These are phyloP conservation scores for Aphelinus atriplicis DNA, from an alignment of 1,140 invertebrate species.

Conservation along the genomic window DNA sequence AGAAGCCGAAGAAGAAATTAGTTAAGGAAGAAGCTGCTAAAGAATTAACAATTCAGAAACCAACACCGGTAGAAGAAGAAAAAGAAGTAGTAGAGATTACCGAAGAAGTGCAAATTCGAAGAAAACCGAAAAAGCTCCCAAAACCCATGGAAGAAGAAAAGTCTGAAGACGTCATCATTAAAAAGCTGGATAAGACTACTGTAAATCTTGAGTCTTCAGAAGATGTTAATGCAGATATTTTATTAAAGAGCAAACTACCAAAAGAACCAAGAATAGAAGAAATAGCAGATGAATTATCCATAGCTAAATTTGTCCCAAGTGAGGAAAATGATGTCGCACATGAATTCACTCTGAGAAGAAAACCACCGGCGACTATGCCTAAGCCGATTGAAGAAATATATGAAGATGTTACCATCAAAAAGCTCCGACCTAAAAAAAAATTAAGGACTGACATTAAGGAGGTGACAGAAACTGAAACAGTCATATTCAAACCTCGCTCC, in stretches of 20 bases:
- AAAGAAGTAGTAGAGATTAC: conserved; percentile 52
- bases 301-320: conserved; percentile 33
- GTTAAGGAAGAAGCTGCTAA: conserved; percentile 48
- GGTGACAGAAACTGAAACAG: conserved; percentile 76
- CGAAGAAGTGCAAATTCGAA: conserved; percentile 45
- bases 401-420: conserved; percentile 79
- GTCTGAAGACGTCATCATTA: conserved; percentile 44
- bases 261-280: conserved; percentile 54
- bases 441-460: conserved; percentile 72
- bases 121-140: conserved; percentile 51
- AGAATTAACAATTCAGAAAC: conserved; percentile 52
- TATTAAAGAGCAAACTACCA: conserved; percentile 59
- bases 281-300: conserved; percentile 59
- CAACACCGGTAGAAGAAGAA: conserved; percentile 43
- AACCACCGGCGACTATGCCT: conserved; percentile 58
- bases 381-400: conserved; percentile 75
- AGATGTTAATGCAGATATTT: conserved; percentile 51
- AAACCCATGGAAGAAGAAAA: conserved; percentile 49
- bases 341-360: conserved; percentile 64
- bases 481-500: conserved; percentile 77
- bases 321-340: conserved; percentile 47
- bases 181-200: conserved; percentile 45
- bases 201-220: conserved; percentile 35
- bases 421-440: conserved; percentile 73
- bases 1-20: conserved; percentile 49